Base-by-base conservation (phyloP, 2,797 vertebrate species). In the Protosalanx chinensis region DNA sequence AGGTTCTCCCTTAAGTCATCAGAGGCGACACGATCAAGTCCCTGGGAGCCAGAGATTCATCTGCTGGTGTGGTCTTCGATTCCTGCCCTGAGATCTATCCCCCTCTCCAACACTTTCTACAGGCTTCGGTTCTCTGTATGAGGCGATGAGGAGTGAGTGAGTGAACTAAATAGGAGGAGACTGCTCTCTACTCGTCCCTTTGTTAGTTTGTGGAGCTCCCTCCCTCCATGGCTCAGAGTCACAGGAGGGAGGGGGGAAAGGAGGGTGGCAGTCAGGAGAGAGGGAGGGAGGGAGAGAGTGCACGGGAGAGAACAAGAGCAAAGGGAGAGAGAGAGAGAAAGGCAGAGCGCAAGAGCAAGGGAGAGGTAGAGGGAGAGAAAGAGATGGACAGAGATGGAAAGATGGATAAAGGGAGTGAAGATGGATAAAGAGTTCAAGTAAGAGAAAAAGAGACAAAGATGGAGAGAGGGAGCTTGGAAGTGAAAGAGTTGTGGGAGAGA, bases 171-270 rank as follows among this genome's bases (percentile, higher is more conserved):
- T 23, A 61, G 64, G 37, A 56, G 27, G 33, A 72, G 69, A 53
- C 56, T 46, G 79, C 85, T 85, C 77, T 84, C 85, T 66, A 74
- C 77, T 84, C 75, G 64, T 74, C 73, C 67, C 75, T 79, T 76
- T 78, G 79, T 78, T 78, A 85, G 81, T 87, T 84, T 82, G 78
- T 72, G 70, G 27, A 46, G 56, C 66, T 64, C 80, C 79, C 81
- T 81, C 73, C 74, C 77, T 73, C 60, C 79, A 51, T 77, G 80
- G 83, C 81, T 82, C 80, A 86, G 83, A 85, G 85, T 72, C 86
- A 83, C 83, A 76, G 84, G 79, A 77, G 84, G 67, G 41, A 74
- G 70, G 81, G 79, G 2, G 67, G 68, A 72, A 73, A 81, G 76
- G 82, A 73, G 82, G 79, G 81, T 72, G 67, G 70, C 32, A 30